A percentile compares a stretch with the other conserved stretches of the same genome.
phyloP scores from a whole-genome alignment of 2,113 vertebrate genomes.

The Festucalex cinctus region DNA sequence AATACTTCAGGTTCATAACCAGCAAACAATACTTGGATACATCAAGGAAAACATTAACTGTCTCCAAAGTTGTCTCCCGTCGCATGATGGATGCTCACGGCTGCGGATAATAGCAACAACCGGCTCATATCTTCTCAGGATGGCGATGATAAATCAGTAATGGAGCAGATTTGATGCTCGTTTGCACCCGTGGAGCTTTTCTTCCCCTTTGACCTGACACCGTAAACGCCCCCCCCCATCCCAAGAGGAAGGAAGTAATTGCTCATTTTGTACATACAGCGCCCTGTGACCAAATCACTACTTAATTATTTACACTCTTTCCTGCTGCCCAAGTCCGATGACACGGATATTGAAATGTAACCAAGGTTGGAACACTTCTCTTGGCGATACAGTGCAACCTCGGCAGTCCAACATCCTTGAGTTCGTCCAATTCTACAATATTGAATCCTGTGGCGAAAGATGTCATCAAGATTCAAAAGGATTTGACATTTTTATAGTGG shows the following conservation, averaged over 20 bases:
- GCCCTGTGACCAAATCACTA: constrained; percentile 83
- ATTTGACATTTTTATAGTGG: no score
- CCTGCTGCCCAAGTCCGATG: constrained; percentile 77
- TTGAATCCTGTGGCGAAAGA: no score
- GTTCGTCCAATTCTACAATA: neutral
- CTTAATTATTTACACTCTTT: constrained; percentile 89
- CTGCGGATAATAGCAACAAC: constrained; percentile 20
- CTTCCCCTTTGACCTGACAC: constrained; percentile 62
- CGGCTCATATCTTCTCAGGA: constrained; percentile 13
- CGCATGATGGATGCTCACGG: constrained; percentile 18
- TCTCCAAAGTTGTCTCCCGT: neutral
- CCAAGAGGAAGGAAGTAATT: constrained; percentile 82
- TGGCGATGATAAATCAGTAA: constrained; percentile 56
- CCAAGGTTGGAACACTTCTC: constrained; percentile 47
- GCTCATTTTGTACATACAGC: constrained; percentile 86
- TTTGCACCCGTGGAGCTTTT: constrained; percentile 40
- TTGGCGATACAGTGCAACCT: neutral
- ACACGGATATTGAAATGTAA: constrained; percentile 76
- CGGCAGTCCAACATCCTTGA: neutral
- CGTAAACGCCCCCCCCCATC: constrained; percentile 76
- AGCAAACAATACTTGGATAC: constrained; percentile 9
- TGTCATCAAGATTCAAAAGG: no score
- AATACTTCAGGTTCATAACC: constrained; percentile 12
- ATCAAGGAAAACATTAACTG: constrained; percentile 12
- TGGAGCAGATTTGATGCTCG: constrained; percentile 53